Evolutionary conservation across 2,797 vertebrate genomes (phyloP).

Genomic region (Anguilla anguilla): DNA sequence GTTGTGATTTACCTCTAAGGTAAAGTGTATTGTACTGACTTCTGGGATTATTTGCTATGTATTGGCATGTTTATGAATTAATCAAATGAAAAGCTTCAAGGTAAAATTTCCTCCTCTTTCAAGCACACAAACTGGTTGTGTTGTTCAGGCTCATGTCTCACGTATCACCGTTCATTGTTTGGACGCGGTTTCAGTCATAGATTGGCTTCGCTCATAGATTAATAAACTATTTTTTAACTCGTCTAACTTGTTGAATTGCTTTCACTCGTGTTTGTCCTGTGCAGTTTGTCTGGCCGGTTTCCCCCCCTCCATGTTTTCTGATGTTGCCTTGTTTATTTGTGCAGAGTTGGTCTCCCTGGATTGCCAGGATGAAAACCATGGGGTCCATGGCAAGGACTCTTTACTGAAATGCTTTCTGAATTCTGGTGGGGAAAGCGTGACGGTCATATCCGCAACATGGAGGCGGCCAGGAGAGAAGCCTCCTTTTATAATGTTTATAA

Average conservation of each 20-base stretch:
- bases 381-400: constrained; percentile 35
- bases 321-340: background rate
- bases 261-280: too few species aligned
- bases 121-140: background rate
- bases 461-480: too few species aligned
- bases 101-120: background rate
- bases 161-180: background rate
- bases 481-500: too few species aligned
- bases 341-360: constrained; percentile 32
- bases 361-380: background rate
- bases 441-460: too few species aligned
- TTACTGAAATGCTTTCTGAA: constrained; percentile 50
- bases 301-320: background rate
- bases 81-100: background rate
- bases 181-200: too few species aligned
- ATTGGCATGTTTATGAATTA: background rate
- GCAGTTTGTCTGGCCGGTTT: too few species aligned
- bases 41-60: background rate
- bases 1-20: too few species aligned
- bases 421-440: too few species aligned
- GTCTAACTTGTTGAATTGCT: too few species aligned
- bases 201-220: too few species aligned
- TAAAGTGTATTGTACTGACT: background rate
- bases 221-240: too few species aligned
- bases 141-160: too few species aligned